Evolutionary conservation across 2,113 vertebrate genomes (phyloP).

Genomic region (Saccopteryx bilineata): DNA sequence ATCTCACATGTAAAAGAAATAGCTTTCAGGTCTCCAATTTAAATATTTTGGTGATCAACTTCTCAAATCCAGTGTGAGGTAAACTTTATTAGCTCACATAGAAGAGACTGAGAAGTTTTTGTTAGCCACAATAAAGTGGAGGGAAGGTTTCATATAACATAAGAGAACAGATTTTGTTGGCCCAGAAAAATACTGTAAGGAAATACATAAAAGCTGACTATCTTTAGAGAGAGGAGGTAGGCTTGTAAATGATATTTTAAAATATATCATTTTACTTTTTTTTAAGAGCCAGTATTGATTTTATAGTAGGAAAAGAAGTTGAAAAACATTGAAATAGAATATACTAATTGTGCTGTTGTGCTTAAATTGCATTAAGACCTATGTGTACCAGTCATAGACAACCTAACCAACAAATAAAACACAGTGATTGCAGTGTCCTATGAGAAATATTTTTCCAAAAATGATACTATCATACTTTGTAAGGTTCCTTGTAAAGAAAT

Average conservation of each 20-base stretch:
- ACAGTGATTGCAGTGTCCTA: neutral
- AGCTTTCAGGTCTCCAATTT: conserved; percentile 13
- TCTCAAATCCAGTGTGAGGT: conserved; percentile 28
- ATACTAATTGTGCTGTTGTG: neutral
- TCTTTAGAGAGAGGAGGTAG: neutral
- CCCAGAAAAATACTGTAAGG: neutral
- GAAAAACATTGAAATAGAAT: neutral
- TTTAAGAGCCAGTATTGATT: neutral
- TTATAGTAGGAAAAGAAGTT: neutral
- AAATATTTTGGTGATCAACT: neutral
- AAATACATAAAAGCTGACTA: neutral
- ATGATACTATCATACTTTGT: neutral
- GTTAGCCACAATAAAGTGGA: neutral
- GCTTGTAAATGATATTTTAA: neutral
- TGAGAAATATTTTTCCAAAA: conserved; percentile 28
- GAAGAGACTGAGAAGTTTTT: conserved; percentile 12
- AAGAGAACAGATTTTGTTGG: neutral
- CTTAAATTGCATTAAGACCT: conserved; percentile 19
- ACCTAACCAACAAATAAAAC: conserved; percentile 9
- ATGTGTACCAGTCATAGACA: conserved; percentile 9
- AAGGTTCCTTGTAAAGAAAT: conserved; percentile 12
- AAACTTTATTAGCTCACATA: neutral
- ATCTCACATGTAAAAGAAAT: neutral
- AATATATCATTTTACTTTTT: neutral
- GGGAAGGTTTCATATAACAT: neutral